Evolutionary conservation across 2,888 invertebrate species (phyloP), one percentile per base, ranked within the genome.

Genomic region (Rhingia campestris): DNA sequence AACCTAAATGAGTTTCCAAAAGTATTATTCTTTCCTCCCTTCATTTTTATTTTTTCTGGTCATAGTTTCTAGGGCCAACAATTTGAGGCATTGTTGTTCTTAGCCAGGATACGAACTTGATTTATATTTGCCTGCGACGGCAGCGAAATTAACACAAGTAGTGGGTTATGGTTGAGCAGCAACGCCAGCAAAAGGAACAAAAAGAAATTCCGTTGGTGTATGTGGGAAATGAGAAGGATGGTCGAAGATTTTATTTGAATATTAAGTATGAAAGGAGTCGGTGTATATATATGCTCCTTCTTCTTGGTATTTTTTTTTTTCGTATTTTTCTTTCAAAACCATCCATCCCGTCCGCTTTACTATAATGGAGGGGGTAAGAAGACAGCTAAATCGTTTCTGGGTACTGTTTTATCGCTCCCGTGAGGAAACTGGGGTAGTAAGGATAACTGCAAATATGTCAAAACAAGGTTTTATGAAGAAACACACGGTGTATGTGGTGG

Each of bases 1-100:
- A 84, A 80, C 74, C 70, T 80, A 64, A 84, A 80, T 80, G 79
- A 69, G 73, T 73, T 76, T 67, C 35, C 64, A 72, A 74, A 47
- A 70, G 61, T 63, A 22, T 61, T 49, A 41, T 56, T 70, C 6
- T 9, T 12, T 12, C 43, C 47, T 47, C 2, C 22, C 22, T 22
- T 22, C 22, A 22, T 22, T 14, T 54, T 39, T 45, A 7, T 51
- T 58, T 30, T 41, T 30, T 12, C 45, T 10, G 4, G 22, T 22
- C 22, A 22, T 54, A 6, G 37, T 51, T 74, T 70, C 45, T 58
- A 22, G 22, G 14, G 61, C 32, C 70, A 51, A 35, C 43, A 4
- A 9, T 6, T 61, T 53, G 63, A 43, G 45, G 53, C 51, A 76
- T 59, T 67, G 53, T 45, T 63, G 39, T 69, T 22, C 22, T 22